A percentile compares a stretch with the other conserved stretches of the same genome.
Conservation (phyloP, 2,113 vertebrate species). For the Alexandromys fortis region DNA sequence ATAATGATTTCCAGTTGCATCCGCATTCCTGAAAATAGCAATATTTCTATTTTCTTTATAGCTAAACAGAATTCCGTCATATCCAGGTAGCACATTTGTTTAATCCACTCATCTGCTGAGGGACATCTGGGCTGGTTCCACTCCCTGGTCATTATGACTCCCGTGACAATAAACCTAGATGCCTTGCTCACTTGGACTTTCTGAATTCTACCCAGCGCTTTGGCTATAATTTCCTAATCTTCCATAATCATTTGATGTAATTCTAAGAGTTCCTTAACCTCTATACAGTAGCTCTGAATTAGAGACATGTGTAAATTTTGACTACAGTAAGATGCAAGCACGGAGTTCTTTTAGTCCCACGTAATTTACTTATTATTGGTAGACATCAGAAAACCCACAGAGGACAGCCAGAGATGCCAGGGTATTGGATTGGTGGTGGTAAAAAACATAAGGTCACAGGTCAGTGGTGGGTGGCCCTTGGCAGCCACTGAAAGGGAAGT, state of each 20-base stretch:
- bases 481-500: background rate
- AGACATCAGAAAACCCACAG: background rate
- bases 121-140: background rate
- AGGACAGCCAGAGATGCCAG: background rate
- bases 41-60: background rate
- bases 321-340: background rate
- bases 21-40: background rate
- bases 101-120: background rate
- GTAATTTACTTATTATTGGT: background rate
- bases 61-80: background rate
- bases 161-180: background rate
- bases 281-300: background rate
- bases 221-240: background rate
- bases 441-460: background rate
- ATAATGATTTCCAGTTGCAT: conserved; percentile 8
- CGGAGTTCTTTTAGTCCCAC: background rate
- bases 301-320: background rate
- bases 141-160: background rate
- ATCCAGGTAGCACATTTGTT: background rate
- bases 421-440: background rate
- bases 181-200: background rate
- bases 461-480: background rate
- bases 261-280: background rate
- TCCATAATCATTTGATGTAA: background rate
- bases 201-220: background rate